phyloP scores from a whole-genome alignment of 1,140 invertebrate genomes.

The Achroia grisella region DNA sequence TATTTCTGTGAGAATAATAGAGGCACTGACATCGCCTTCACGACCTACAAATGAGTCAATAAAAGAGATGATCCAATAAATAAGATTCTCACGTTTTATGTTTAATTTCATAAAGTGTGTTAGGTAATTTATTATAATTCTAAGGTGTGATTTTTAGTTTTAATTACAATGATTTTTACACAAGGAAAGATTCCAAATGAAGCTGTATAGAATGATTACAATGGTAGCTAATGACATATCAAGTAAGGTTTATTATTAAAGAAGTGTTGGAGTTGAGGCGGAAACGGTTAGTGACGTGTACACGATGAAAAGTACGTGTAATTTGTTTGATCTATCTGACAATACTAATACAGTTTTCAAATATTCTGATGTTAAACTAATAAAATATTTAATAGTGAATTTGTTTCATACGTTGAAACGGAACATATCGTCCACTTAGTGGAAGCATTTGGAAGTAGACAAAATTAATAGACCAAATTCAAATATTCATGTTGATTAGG shows the following conservation, averaged over 20 bases:
- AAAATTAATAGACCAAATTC: slow-evolving; percentile 40
- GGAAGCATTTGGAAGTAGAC: slow-evolving; percentile 47
- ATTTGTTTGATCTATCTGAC: slow-evolving; percentile 45
- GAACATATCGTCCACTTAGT: slow-evolving; percentile 68
- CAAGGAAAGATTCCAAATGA: slow-evolving; percentile 70
- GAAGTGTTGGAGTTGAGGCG: slow-evolving; percentile 15
- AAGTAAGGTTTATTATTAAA: slow-evolving; percentile 63
- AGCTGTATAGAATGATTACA: slow-evolving; percentile 32
- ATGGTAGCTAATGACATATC: slow-evolving; percentile 70
- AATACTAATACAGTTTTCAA: slow-evolving; percentile 52
- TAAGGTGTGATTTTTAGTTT: slow-evolving; percentile 68
- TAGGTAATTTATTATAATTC: slow-evolving; percentile 44
- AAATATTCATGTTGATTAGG: slow-evolving; percentile 2
- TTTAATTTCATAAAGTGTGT: slow-evolving; percentile 39
- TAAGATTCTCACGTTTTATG: too few relatives aligned
- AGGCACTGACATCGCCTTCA: not conserved
- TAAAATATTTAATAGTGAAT: slow-evolving; percentile 67
- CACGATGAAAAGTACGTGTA: slow-evolving; percentile 28
- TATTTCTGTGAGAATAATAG: not conserved
- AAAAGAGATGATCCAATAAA: too few relatives aligned
- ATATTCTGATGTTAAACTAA: slow-evolving; percentile 50
- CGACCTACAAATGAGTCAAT: too few relatives aligned
- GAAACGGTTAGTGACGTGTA: slow-evolving; percentile 61
- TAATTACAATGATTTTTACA: slow-evolving; percentile 45
- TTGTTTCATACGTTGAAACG: slow-evolving; percentile 44